phyloP scores from a whole-genome alignment of 2,113 vertebrate species.

The Panurus biarmicus region DNA sequence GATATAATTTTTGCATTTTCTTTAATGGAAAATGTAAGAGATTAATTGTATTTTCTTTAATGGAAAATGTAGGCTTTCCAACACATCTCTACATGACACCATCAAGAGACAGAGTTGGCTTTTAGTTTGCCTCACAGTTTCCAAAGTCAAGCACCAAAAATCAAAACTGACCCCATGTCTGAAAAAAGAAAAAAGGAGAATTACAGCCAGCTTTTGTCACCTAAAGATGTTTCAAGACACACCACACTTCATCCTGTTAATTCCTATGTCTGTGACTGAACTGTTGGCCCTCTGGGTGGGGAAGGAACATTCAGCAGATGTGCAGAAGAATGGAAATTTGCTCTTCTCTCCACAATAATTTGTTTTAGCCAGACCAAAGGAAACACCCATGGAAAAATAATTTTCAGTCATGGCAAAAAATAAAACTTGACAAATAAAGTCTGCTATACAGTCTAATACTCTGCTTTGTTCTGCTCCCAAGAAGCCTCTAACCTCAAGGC shows the following conservation, averaged over 20 bases:
- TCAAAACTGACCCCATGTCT: neutral
- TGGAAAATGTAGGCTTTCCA: neutral
- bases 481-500: neutral
- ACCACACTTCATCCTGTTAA: neutral
- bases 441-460: neutral
- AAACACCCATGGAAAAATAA: slow-evolving; percentile 9
- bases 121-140: neutral
- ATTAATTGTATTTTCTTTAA: neutral
- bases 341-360: neutral
- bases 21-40: neutral
- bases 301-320: neutral
- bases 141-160: neutral
- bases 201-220: neutral
- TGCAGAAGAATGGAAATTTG: slow-evolving; percentile 4
- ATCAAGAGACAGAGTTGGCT: neutral
- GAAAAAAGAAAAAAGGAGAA: neutral
- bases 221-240: neutral
- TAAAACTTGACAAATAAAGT: neutral
- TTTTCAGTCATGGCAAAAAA: neutral
- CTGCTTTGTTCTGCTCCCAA: neutral
- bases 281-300: neutral
- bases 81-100: neutral
- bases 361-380: neutral
- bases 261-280: neutral
- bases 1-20: neutral